These are phyloP conservation scores for Thereva nobilitata DNA, from an alignment of 2,888 invertebrate genomes.

Conservation along the genomic window DNA sequence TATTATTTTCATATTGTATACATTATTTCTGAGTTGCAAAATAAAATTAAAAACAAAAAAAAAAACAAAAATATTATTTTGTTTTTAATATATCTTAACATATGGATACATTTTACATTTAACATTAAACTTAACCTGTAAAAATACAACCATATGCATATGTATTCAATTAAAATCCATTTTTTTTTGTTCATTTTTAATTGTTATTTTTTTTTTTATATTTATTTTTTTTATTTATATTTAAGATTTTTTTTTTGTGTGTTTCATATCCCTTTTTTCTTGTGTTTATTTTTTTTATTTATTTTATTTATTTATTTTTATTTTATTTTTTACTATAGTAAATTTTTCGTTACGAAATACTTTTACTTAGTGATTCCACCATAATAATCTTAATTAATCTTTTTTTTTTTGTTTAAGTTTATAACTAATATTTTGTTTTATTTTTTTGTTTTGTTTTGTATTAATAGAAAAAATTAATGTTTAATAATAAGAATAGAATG, in stretches of 20 bases:
- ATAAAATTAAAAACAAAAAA: slow-evolving; percentile 10
- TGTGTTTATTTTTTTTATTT: slow-evolving; percentile 20
- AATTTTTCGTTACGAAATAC: slow-evolving; percentile 38
- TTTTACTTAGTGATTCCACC: slow-evolving; percentile 34
- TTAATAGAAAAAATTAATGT: too few relatives aligned
- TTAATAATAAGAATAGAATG: too few relatives aligned
- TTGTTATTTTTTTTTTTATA: slow-evolving; percentile 9
- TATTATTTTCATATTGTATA: slow-evolving; percentile 2
- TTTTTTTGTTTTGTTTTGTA: too few relatives aligned
- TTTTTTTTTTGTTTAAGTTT: too few relatives aligned
- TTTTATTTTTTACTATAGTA: slow-evolving; percentile 25
- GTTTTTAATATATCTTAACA: slow-evolving; percentile 1
- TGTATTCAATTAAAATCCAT: slow-evolving; percentile 23
- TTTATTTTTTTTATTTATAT: slow-evolving; percentile 10
- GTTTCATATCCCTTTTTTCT: background rate
- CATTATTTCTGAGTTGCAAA: background rate
- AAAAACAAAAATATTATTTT: background rate
- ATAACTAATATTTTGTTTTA: too few relatives aligned
- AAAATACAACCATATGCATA: slow-evolving; percentile 32
- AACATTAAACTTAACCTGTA: slow-evolving; percentile 29
- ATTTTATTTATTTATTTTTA: background rate
- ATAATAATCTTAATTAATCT: background rate
- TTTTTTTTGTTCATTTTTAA: slow-evolving; percentile 5
- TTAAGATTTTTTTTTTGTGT: too few relatives aligned
- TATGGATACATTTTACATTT: slow-evolving; percentile 7